Evolutionary conservation across 2,888 invertebrate species (phyloP).

Genomic region (Melieria picta): DNA sequence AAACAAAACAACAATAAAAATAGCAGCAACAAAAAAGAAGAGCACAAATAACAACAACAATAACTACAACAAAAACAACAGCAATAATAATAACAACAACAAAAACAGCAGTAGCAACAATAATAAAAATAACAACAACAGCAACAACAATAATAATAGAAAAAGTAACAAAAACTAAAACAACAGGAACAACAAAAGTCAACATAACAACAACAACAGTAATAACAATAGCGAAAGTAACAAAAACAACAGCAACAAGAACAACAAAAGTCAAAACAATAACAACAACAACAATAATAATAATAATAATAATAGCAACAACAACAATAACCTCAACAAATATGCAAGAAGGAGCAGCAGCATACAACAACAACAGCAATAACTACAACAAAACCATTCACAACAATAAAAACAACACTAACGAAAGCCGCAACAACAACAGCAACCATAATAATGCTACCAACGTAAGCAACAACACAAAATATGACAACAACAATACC

Average conservation of each 20-base stretch:
- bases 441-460: conserved; percentile 2
- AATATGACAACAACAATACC: neutral
- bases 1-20: too few relatives aligned
- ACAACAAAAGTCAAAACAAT: conserved; percentile 18
- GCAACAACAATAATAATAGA: conserved; percentile 1
- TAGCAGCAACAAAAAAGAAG: too few relatives aligned
- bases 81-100: neutral
- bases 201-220: conserved; percentile 9
- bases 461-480: neutral
- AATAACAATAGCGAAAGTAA: conserved; percentile 3
- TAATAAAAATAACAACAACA: conserved; percentile 6
- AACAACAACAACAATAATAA: conserved; percentile 20
- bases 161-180: too few relatives aligned
- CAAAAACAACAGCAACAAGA: conserved; percentile 14
- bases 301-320: conserved; percentile 8
- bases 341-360: conserved; percentile 12
- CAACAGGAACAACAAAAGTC: conserved; percentile 9
- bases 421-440: neutral
- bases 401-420: neutral
- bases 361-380: conserved; percentile 21
- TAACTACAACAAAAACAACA: too few relatives aligned
- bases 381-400: neutral
- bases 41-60: too few relatives aligned
- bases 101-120: neutral
- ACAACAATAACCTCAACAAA: neutral